Conservation (phyloP, 2,888 invertebrate genomes). For the Esperia sulphurella region DNA sequence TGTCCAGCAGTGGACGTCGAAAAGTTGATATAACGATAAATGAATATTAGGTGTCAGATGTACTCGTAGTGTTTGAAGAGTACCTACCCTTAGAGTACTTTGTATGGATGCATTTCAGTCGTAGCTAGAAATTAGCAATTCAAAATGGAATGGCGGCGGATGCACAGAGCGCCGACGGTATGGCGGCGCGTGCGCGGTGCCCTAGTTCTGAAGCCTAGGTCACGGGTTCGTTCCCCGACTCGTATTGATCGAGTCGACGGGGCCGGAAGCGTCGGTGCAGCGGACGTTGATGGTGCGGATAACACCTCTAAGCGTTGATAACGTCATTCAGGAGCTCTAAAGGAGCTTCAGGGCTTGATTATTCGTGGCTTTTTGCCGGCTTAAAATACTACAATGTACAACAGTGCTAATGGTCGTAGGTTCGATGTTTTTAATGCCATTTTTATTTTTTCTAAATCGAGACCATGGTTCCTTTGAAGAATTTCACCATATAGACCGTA, state of each 20-base stretch:
- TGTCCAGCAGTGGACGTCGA: too few relatives aligned
- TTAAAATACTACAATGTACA: too few relatives aligned
- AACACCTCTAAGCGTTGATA: slow-evolving; percentile 22
- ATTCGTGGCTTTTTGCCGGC: too few relatives aligned
- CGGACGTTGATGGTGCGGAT: slow-evolving; percentile 49
- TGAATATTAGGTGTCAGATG: too few relatives aligned
- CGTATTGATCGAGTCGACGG: slow-evolving; percentile 64
- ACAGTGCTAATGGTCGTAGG: too few relatives aligned
- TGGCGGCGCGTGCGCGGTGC: slow-evolving; percentile 70
- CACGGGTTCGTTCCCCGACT: slow-evolving; percentile 76
- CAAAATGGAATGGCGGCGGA: slow-evolving; percentile 52
- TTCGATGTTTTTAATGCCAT: too few relatives aligned
- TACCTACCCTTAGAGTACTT: background rate
- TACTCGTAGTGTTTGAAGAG: too few relatives aligned
- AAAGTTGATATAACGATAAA: too few relatives aligned
- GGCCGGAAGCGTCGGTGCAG: slow-evolving; percentile 72
- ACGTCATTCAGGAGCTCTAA: background rate
- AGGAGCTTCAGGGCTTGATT: too few relatives aligned
- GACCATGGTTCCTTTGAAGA: too few relatives aligned
- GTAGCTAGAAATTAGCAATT: slow-evolving; percentile 50
- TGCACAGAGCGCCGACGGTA: slow-evolving; percentile 44
- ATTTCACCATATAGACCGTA: too few relatives aligned
- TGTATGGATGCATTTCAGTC: slow-evolving; percentile 5
- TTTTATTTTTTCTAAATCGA: too few relatives aligned
- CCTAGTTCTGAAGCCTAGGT: slow-evolving; percentile 69